Percentiles rank a stretch among this genome's conserved stretches.
These are phyloP conservation scores for Suillia variegata DNA, from an alignment of 2,888 invertebrate species.

Conservation along the genomic window DNA sequence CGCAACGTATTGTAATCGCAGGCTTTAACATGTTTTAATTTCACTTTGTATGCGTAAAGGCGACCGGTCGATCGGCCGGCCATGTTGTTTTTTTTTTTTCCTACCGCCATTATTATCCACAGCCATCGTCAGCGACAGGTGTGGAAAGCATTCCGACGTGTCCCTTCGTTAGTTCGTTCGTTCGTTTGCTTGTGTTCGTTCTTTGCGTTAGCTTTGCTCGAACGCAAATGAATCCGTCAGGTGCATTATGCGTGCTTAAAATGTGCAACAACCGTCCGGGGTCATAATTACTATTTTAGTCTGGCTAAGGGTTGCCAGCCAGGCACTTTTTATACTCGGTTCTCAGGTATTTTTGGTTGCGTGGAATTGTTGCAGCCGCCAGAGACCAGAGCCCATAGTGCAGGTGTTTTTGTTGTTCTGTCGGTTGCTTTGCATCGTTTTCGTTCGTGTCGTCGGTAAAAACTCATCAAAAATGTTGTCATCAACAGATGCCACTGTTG, in stretches of 20 bases:
- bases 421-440: background rate
- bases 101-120: too few species aligned
- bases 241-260: slow-evolving; percentile 1
- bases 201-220: background rate
- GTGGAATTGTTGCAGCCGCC: too few species aligned
- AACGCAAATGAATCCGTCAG: slow-evolving; percentile 20
- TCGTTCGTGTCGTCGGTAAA: background rate
- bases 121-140: too few species aligned
- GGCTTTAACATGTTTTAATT: slow-evolving; percentile 19
- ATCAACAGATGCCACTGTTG: slow-evolving; percentile 9
- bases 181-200: background rate
- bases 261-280: background rate
- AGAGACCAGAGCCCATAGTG: too few species aligned
- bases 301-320: background rate
- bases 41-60: slow-evolving; percentile 16
- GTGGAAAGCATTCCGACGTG: too few species aligned
- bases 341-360: too few species aligned
- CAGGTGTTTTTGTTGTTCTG: too few species aligned
- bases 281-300: background rate
- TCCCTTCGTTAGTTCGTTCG: background rate
- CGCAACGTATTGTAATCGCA: too few species aligned
- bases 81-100: background rate
- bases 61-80: background rate
- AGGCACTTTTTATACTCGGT: too few species aligned
- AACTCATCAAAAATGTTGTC: slow-evolving; percentile 20